Evolutionary conservation across 1,140 invertebrate species (phyloP), one percentile per base, ranked within the genome.

Genomic region (Caerostris darwini): DNA sequence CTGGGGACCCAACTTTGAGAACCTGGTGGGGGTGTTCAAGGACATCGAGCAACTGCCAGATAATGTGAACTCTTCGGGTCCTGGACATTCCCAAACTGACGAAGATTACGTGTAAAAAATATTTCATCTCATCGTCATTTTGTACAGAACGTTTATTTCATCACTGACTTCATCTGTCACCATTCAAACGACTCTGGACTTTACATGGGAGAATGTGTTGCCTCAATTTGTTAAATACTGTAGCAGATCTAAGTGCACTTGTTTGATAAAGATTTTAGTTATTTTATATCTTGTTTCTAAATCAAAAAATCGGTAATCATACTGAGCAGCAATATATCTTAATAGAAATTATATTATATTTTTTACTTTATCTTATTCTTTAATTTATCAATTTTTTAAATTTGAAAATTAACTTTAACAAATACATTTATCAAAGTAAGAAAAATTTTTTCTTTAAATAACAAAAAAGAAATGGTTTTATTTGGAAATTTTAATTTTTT

Each of bases 1-100:
- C 96, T 99, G 99, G 99, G 98, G 98, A 8, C 98, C 98, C 7
- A 99, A 98, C 96, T 99, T 99, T 96, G 98, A 99, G 96, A 99
- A 98, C 96, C 97, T 99, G 95, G 98, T 99, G 83, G 98, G 98
- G 3, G 98, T 99, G 67, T 99, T 99, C 95, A 99, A 98, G 96
- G 99, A 99, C 96, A 99, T 99, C 95, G 98, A 98, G 17, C 98
- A 99, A 96, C 96, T 99, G 95, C 98, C 98, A 3, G 98, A 99
- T 95, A 97, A 69, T 97, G 97, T 95, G 10, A 92, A 90, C 81
- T 90, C 92, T 64, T 87, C 89, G 34, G 90, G 95, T 85, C 94
- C 95, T 88, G 94, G 94, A 69, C 95, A 95, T 91, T 94, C 95
- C 61, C 95, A 95, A 94, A 95, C 95, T 90, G 95, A 94, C 94